These are phyloP conservation scores for Cyphomyrus plagiostoma DNA, from an alignment of 2,113 vertebrate genomes.

Conservation along the genomic window DNA sequence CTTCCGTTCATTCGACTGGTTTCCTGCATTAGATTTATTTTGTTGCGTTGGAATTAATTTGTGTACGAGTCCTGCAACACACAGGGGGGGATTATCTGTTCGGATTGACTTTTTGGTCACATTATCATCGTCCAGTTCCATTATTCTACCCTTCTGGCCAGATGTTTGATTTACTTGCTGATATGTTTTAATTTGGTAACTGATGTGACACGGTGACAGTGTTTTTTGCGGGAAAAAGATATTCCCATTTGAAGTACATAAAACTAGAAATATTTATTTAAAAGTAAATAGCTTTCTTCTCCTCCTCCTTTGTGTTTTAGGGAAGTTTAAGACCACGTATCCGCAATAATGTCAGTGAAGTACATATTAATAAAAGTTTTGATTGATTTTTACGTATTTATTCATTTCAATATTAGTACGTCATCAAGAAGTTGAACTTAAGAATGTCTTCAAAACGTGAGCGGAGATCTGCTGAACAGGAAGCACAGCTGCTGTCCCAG, in stretches of 20 bases:
- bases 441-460: constrained; percentile 75
- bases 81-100: not conserved
- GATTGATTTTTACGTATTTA: not conserved
- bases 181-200: not conserved
- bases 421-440: constrained; percentile 91
- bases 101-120: not conserved
- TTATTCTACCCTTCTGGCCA: not conserved
- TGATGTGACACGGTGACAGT: not conserved
- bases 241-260: not conserved
- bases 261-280: not conserved
- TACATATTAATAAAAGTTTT: not conserved
- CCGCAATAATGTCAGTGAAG: not conserved
- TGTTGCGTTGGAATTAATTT: not conserved
- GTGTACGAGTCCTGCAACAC: not conserved
- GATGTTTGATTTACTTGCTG: not conserved
- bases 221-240: not conserved
- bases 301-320: not conserved
- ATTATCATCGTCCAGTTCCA: not conserved
- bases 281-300: not conserved
- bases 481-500: constrained; percentile 85
- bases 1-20: not conserved
- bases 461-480: constrained; percentile 82
- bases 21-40: not conserved
- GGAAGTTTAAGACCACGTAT: not conserved
- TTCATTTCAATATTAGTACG: constrained; percentile 65